phyloP scores from a whole-genome alignment of 2,113 vertebrate genomes.

The Xiphophorus couchianus region DNA sequence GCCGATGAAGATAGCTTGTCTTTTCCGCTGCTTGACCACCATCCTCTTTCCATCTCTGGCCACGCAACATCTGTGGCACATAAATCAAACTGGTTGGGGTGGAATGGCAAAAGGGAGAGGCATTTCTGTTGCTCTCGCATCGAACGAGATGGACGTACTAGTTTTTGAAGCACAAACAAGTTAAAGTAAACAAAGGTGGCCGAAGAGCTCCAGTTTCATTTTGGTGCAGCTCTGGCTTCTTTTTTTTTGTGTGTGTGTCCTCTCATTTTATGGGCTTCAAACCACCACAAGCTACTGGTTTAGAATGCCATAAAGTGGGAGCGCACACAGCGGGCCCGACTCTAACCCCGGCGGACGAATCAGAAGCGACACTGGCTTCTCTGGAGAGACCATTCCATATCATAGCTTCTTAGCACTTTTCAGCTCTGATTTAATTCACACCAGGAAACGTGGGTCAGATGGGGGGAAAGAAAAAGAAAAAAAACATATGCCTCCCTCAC shows the following conservation, averaged over 20 bases:
- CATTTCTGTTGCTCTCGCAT: neutral
- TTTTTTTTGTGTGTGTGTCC: neutral
- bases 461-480: conserved; percentile 5
- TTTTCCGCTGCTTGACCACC: neutral
- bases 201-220: conserved; percentile 27
- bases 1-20: neutral
- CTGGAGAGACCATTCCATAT: conserved; percentile 51
- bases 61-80: conserved; percentile 47
- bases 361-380: conserved; percentile 38
- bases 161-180: conserved; percentile 16
- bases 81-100: conserved; percentile 34
- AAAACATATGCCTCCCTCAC: conserved; percentile 57
- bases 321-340: conserved; percentile 8
- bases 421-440: conserved; percentile 71
- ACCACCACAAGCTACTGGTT: neutral
- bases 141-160: neutral
- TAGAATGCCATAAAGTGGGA: conserved; percentile 26
- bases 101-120: neutral
- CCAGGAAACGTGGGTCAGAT: conserved; percentile 67
- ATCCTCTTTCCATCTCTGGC: neutral
- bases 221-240: neutral
- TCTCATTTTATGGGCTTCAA: conserved; percentile 1
- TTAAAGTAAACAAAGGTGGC: conserved; percentile 17
- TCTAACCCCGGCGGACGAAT: conserved; percentile 20
- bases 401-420: conserved; percentile 43